Percentiles rank a stretch among this genome's conserved stretches.
phyloP scores from a whole-genome alignment of 2,113 vertebrate genomes.

The Leucosticte australis region DNA sequence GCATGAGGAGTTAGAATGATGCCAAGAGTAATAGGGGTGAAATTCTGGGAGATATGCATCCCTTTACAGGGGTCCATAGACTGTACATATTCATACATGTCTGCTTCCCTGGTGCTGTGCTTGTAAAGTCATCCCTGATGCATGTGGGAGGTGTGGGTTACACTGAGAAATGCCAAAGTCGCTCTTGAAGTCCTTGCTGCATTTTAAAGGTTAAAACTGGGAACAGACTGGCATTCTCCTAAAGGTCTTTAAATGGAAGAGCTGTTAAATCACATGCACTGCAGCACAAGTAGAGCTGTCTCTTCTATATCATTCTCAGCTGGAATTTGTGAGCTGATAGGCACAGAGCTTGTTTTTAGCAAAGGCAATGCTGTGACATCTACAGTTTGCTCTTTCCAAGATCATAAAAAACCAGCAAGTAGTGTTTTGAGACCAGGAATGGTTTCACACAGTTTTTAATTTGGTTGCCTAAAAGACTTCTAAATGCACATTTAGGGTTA shows the following conservation, averaged over 20 bases:
- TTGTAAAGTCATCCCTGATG: slow-evolving; percentile 20
- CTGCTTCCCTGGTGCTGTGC: background rate
- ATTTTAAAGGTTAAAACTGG: slow-evolving; percentile 63
- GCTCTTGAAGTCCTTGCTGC: slow-evolving; percentile 10
- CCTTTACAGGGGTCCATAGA: background rate
- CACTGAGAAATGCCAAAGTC: slow-evolving; percentile 39
- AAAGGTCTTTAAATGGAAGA: slow-evolving; percentile 41
- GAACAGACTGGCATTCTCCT: slow-evolving; percentile 25
- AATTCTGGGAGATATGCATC: background rate
- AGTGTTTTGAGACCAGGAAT: background rate
- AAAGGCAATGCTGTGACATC: background rate
- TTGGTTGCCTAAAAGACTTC: background rate
- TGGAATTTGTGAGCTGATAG: background rate
- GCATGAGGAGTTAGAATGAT: background rate
- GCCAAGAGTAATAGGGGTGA: background rate
- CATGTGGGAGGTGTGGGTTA: slow-evolving; percentile 58
- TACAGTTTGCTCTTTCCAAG: background rate
- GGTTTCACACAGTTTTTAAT: background rate
- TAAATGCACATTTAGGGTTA: background rate
- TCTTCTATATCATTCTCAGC: background rate
- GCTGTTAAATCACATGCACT: slow-evolving; percentile 11
- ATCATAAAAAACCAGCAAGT: background rate
- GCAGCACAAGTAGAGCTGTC: background rate
- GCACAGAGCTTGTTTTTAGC: background rate
- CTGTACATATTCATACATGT: background rate